A percentile compares a stretch with the other conserved stretches of the same genome.
Evolutionary conservation across 2,797 vertebrate genomes (phyloP).

Genomic region (Clarias laeviceps): DNA sequence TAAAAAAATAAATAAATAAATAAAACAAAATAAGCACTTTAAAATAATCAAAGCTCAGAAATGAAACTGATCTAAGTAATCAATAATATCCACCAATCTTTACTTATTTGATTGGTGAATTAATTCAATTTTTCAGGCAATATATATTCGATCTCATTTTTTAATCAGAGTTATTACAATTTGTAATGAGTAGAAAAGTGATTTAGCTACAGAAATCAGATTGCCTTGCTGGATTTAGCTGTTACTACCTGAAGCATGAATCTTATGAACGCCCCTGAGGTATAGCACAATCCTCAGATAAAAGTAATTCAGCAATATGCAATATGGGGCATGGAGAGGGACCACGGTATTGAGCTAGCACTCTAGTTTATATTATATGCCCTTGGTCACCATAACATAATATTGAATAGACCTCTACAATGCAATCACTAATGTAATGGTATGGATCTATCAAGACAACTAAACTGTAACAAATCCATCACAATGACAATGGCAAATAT

Average conservation of each 20-base stretch:
- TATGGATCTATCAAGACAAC: not conserved
- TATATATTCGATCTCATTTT: not conserved
- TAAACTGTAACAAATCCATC: conserved; percentile 6
- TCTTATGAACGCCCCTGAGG: not conserved
- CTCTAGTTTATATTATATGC: not conserved
- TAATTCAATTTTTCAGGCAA: not conserved
- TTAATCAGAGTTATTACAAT: not conserved
- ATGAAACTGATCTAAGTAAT: not conserved
- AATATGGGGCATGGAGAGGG: not conserved
- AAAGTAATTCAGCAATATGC: not conserved
- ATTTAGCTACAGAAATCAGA: not conserved
- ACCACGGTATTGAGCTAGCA: not conserved
- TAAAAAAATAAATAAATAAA: no score
- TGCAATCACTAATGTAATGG: not conserved
- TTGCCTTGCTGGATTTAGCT: not conserved
- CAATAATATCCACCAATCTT: not conserved
- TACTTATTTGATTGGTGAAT: not conserved
- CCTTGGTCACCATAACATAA: not conserved
- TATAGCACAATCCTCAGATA: not conserved
- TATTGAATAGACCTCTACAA: conserved; percentile 2
- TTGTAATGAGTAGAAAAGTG: not conserved
- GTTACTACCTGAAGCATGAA: not conserved
- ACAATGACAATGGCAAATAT: conserved; percentile 4
- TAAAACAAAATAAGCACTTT: not conserved
- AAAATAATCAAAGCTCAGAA: conserved; percentile 7